These are phyloP conservation scores for Microtus californicus DNA, from an alignment of 2,797 vertebrate genomes.

Conservation along the genomic window DNA sequence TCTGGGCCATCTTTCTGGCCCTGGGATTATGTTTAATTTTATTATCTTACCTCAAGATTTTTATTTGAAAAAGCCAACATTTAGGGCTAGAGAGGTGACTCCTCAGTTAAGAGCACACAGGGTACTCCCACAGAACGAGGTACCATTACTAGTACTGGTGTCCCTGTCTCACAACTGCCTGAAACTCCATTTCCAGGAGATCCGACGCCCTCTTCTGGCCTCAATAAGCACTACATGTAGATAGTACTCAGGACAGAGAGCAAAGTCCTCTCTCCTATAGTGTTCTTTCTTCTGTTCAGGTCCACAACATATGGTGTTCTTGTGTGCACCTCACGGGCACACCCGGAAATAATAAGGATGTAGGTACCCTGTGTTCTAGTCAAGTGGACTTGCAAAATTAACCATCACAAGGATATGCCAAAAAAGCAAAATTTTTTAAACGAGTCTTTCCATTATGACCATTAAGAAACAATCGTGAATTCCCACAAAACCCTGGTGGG, in stretches of 20 bases:
- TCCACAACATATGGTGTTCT: not conserved
- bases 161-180: not conserved
- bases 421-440: slow-evolving; percentile 51
- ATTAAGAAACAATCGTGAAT: slow-evolving; percentile 8
- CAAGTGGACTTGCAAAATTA: not conserved
- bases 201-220: not conserved
- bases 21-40: slow-evolving; percentile 57
- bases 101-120: not conserved
- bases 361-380: not conserved
- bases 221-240: not conserved
- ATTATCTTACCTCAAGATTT: slow-evolving; percentile 68
- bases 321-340: not conserved
- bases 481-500: not conserved
- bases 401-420: not conserved
- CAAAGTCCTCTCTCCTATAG: not conserved
- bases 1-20: not conserved
- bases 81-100: not conserved
- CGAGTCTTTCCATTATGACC: slow-evolving; percentile 13
- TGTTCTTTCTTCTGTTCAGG: slow-evolving; percentile 4
- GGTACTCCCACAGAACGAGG: not conserved
- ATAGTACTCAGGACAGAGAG: not conserved
- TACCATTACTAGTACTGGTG: fast-evolving
- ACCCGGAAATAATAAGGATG: not conserved
- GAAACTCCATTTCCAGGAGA: not conserved
- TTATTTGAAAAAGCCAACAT: slow-evolving; percentile 74